phyloP scores from a whole-genome alignment of 2,888 invertebrate genomes.

The Lissonota sp. region DNA sequence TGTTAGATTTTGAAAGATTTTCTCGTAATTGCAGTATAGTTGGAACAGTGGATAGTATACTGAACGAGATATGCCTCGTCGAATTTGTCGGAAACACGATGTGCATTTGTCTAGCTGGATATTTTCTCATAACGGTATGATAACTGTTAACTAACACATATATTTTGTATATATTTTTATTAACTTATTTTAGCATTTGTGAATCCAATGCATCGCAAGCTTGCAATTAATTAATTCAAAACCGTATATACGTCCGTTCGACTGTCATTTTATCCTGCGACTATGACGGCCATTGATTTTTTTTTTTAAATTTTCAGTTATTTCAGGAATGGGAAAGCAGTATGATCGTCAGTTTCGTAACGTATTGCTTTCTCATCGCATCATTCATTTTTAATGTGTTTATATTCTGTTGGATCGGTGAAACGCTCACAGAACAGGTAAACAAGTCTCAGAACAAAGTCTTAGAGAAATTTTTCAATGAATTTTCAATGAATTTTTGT shows the following conservation, averaged over 20 bases:
- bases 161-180: conserved; percentile 1
- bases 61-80: conserved; percentile 76
- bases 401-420: conserved; percentile 78
- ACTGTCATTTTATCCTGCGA: background rate
- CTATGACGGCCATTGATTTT: background rate
- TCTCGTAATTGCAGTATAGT: conserved; percentile 71
- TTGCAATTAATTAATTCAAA: no score
- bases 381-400: conserved; percentile 79
- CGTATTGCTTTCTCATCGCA: conserved; percentile 73
- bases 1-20: background rate
- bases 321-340: conserved; percentile 76
- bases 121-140: conserved; percentile 77
- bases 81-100: conserved; percentile 78
- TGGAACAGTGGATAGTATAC: conserved; percentile 71
- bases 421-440: conserved; percentile 76
- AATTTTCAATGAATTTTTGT: conserved; percentile 7
- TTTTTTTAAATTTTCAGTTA: background rate
- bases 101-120: conserved; percentile 79
- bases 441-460: background rate
- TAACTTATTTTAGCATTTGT: background rate
- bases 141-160: conserved; percentile 22
- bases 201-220: no score
- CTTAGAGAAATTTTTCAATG: background rate
- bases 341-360: conserved; percentile 73
- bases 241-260: background rate